These are phyloP conservation scores for Drosophila kurseongensis DNA, from an alignment of 1,140 invertebrate genomes.

Conservation along the genomic window DNA sequence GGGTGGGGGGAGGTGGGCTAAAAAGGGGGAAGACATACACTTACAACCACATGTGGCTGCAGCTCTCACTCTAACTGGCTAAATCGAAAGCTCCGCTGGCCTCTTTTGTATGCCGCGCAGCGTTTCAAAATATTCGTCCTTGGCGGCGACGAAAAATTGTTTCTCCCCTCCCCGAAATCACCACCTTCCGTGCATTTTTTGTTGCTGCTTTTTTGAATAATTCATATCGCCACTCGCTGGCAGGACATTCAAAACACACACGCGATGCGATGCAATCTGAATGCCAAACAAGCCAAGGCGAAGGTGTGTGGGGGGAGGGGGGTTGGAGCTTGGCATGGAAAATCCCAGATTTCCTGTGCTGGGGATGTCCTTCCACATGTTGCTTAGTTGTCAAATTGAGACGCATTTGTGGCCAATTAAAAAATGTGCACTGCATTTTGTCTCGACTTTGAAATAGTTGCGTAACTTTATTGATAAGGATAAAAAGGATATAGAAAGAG, in stretches of 20 bases:
- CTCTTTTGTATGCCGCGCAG: constrained; percentile 82
- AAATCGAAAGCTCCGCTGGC: constrained; percentile 60
- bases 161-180: constrained; percentile 6
- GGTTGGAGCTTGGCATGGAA: constrained; percentile 1
- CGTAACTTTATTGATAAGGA: constrained; percentile 58
- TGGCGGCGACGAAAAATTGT: constrained; percentile 76
- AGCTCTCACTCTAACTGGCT: constrained; percentile 63
- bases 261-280: constrained; percentile 82
- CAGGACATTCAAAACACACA: constrained; percentile 84
- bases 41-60: constrained; percentile 49
- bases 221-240: constrained; percentile 73
- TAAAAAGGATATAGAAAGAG: neutral
- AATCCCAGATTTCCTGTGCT: constrained; percentile 21
- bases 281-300: constrained; percentile 72
- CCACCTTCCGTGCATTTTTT: constrained; percentile 1
- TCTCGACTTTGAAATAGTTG: constrained; percentile 56
- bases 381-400: constrained; percentile 74
- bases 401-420: constrained; percentile 60
- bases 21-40: constrained; percentile 12
- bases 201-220: constrained; percentile 79
- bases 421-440: constrained; percentile 48
- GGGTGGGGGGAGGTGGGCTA: neutral
- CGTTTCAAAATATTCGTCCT: constrained; percentile 82
- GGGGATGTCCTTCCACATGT: constrained; percentile 54
- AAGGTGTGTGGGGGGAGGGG: constrained; percentile 41